Evolutionary conservation across 2,888 invertebrate species (phyloP), one percentile per base, ranked within the genome.

Genomic region (Lasioglossum calceatum): DNA sequence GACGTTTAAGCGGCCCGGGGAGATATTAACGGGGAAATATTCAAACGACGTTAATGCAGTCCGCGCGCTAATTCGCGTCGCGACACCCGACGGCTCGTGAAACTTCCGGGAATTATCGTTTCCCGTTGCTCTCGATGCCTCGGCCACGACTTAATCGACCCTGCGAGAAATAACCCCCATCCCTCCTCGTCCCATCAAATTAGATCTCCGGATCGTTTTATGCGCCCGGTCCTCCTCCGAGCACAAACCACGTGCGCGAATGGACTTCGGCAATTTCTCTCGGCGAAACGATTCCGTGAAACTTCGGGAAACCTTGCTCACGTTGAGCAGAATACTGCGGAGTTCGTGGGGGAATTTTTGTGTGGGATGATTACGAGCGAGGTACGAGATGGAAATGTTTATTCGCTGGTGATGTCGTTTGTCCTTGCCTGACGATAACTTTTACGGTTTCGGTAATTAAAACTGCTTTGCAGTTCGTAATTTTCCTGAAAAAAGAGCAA

Each of bases 11-110:
- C 71, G 27, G 2, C 42, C 54, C 78, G 12, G n/a, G 5, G 27
- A 39, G 77, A 70, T 44, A 42, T 71, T 71, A 54, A 54, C 39
- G 36, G 16, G 7, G 72, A 79, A 58, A 72, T 71, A 72, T 72
- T 72, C 54, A 27, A 72, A 58, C 79, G 72, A 42, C 32, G 71
- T 72, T 72, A 44, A 72, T 44, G 42, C 42, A 72, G 58, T 58
- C 7, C 39, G 4, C 54, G 42, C 54, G 64, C 36, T 71, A 58
- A 54, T 58, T 72, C 32, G 79, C 14, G 36, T n/a, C 42, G 72
- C 12, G n/a, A 54, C 23, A 36, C 74, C 14, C 74, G 50, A 23
- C 74, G 54, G 10, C 54, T 54, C 47, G 39, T 32, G 47, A 47
- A 50, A 73, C 44, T 72, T 44, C 44, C 44, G 42, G 27, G 27